phyloP scores from a whole-genome alignment of 2,113 vertebrate species.

The Myrmecophaga tridactyla region DNA sequence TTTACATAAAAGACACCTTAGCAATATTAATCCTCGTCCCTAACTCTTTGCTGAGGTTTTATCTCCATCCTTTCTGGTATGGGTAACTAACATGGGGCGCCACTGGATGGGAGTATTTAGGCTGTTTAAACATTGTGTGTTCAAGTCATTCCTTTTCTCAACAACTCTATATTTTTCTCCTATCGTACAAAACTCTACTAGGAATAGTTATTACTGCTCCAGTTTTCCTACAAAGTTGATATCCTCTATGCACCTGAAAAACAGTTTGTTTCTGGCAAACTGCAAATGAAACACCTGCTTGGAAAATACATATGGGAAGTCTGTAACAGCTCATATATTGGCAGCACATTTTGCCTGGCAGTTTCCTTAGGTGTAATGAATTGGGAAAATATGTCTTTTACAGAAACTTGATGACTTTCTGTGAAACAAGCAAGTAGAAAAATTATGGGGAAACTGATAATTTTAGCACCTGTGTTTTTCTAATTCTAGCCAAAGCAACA shows the following conservation, averaged over 20 bases:
- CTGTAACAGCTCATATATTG: background rate
- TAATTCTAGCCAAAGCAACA: constrained; percentile 62
- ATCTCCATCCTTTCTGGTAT: background rate
- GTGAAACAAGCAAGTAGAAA: constrained; percentile 5
- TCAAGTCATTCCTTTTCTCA: background rate
- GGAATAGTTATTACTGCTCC: background rate
- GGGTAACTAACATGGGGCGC: background rate
- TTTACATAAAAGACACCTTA: background rate
- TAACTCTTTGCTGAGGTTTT: background rate
- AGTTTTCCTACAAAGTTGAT: constrained; percentile 24
- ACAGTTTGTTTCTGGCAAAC: constrained; percentile 64
- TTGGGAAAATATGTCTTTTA: constrained; percentile 60
- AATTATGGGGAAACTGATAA: constrained; percentile 40
- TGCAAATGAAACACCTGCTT: constrained; percentile 71
- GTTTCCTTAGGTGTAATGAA: constrained; percentile 52
- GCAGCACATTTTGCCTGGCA: constrained; percentile 30
- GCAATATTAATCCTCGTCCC: background rate
- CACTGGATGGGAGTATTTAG: background rate
- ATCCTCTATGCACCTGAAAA: constrained; percentile 60
- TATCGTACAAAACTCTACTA: background rate
- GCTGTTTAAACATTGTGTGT: background rate
- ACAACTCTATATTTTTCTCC: background rate
- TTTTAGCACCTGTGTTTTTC: constrained; percentile 75
- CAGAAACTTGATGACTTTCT: constrained; percentile 52
- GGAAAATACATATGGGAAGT: constrained; percentile 25